phyloP scores from a whole-genome alignment of 2,888 invertebrate genomes.

The Ennomos fuscantarius region DNA sequence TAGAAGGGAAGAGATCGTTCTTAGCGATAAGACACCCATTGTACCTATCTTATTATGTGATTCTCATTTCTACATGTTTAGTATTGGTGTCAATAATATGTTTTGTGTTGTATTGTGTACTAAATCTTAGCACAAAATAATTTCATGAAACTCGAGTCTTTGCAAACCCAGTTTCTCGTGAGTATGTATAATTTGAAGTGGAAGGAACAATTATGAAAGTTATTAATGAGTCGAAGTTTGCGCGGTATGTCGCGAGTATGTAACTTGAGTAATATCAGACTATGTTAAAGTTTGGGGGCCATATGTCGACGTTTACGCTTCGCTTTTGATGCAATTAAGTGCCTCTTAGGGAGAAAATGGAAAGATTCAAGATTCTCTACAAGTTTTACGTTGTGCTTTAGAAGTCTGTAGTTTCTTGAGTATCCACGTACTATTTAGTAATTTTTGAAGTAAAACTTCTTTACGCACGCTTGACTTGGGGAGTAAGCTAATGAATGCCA shows the following conservation, averaged over 20 bases:
- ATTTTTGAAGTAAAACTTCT: no score
- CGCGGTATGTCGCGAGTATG: conserved; percentile 5
- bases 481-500: no score
- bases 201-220: conserved; percentile 7
- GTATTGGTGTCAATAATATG: no score
- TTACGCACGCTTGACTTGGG: no score
- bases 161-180: neutral
- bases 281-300: conserved; percentile 37
- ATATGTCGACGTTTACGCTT: conserved; percentile 19
- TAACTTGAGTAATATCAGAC: conserved; percentile 41
- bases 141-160: neutral
- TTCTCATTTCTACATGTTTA: no score
- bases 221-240: conserved; percentile 21
- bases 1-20: no score
- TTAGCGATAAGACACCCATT: no score
- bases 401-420: no score
- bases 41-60: no score
- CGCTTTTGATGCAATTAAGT: conserved; percentile 20
- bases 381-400: neutral
- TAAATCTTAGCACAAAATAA: conserved; percentile 13
- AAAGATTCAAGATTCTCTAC: neutral
- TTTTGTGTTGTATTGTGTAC: no score
- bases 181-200: conserved; percentile 3
- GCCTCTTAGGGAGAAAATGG: conserved; percentile 1
- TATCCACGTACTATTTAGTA: no score